Base-by-base conservation (phyloP, 2,113 vertebrate species). In the Sialia sialis region DNA sequence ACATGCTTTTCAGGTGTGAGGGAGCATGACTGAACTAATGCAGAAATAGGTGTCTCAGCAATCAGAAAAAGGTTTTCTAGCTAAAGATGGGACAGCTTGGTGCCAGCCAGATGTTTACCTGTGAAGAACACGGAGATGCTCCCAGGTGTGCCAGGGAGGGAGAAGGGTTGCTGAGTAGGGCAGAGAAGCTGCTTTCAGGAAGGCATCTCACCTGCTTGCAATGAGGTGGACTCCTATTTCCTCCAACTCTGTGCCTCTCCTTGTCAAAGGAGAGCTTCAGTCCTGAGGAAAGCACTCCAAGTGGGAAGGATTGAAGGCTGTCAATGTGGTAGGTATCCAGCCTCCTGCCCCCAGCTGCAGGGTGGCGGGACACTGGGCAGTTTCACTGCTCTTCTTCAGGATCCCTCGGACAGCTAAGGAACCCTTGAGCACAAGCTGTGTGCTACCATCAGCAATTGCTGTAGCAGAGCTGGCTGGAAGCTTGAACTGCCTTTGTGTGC, bases 1-100 rank as follows among this genome's bases (percentile, higher is more conserved):
- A 81, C 19, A 6, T 20, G 38, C 67, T 93, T 91, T 94, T 91
- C 64, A 70, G 94, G 85, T 93, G 81, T 86, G 87, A 82, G 87
- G 52, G 64, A 67, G 75, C 62, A 76, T 49, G 46, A 67, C 52
- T 86, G 69, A 86, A 51, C 30, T 77, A 67, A 69, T 89, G 36
- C 68, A 39, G 58, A 87, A 88, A 79, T 4, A 36, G 11, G 44
- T 2, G 1, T 55, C 87, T 75, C 32, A 44, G 76, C 55, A 76
- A 48, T 39, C 2, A 0, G 62, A 55, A 49, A 41, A 55, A 84
- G 72, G 10, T 66, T 73, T 82, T 43, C 1, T 16, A 55, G 58
- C 13, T 70, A 15, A 90, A 91, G 56, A 43, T 46, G 56, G 44
- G 46, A 16, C 44, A 44, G 29, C 36, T 48, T 22, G 21, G 25